Conservation (phyloP, 2,888 invertebrate species). For the Lypha dubia region DNA sequence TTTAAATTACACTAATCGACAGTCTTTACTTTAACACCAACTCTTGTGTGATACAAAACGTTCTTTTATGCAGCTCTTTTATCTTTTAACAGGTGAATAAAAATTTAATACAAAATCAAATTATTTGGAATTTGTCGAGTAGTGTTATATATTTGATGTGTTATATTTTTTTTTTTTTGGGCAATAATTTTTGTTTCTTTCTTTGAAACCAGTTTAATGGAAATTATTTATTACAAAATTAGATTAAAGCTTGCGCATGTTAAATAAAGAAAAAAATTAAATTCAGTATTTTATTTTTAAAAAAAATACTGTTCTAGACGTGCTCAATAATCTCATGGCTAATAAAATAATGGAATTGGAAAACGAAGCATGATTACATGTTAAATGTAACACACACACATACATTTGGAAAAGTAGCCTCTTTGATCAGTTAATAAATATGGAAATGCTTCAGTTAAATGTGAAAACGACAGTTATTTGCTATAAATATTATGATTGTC, state of each 20-base stretch:
- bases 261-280: slow-evolving; percentile 22
- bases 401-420: not conserved
- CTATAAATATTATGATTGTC: too few species aligned
- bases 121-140: too few species aligned
- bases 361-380: slow-evolving; percentile 44
- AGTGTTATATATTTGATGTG: not conserved
- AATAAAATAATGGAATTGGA: slow-evolving; percentile 64
- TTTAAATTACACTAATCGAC: slow-evolving; percentile 37
- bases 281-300: slow-evolving; percentile 9
- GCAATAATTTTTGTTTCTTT: not conserved
- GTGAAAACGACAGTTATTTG: too few species aligned
- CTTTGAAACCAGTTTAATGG: slow-evolving; percentile 40
- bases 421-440: slow-evolving; percentile 4
- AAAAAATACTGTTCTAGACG: slow-evolving; percentile 26
- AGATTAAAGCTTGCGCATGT: slow-evolving; percentile 31
- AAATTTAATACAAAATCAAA: too few species aligned
- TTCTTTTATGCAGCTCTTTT: too few species aligned
- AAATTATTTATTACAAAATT: slow-evolving; percentile 52
- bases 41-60: too few species aligned
- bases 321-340: slow-evolving; percentile 61
- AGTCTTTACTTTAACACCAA: too few species aligned
- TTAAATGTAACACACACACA: slow-evolving; percentile 15
- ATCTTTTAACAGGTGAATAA: too few species aligned
- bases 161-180: not conserved
- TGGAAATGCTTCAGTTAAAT: not conserved